A percentile compares a stretch with the other conserved stretches of the same genome.
These are phyloP conservation scores for Diceros bicornis DNA, from an alignment of 2,797 vertebrate species.

Conservation along the genomic window DNA sequence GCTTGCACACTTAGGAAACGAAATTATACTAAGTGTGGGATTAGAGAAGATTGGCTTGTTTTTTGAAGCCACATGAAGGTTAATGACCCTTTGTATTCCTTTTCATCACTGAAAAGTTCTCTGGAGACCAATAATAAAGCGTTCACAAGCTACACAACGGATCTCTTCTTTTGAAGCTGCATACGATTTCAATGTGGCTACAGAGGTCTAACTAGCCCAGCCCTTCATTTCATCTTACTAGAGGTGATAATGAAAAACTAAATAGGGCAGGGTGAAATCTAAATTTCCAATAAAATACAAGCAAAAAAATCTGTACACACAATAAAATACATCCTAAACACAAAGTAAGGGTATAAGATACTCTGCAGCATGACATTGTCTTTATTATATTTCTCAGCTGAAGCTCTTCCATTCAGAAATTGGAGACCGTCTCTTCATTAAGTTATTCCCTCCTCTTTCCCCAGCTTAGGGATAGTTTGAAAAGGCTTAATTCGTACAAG, in stretches of 20 bases:
- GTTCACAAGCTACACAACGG: not conserved
- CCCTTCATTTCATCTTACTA: constrained; percentile 42
- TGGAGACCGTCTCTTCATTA: constrained; percentile 80
- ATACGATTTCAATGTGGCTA: constrained; percentile 1
- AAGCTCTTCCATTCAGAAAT: constrained; percentile 83
- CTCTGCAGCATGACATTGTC: constrained; percentile 82
- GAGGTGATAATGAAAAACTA: constrained; percentile 36
- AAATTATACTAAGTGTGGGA: not conserved
- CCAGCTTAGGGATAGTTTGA: constrained; percentile 68
- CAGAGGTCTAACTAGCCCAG: constrained; percentile 29
- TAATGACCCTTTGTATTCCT: constrained; percentile 26
- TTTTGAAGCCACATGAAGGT: constrained; percentile 32
- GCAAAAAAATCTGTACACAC: constrained; percentile 39
- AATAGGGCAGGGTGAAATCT: constrained; percentile 35
- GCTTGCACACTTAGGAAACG: constrained; percentile 28
- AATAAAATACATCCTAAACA: constrained; percentile 76
- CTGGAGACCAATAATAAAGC: constrained; percentile 43
- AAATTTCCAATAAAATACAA: constrained; percentile 49
- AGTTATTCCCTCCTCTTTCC: constrained; percentile 65
- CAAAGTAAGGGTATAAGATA: constrained; percentile 86
- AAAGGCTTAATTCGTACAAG: constrained; percentile 81
- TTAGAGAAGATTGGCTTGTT: not conserved
- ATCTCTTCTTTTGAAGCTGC: constrained; percentile 1
- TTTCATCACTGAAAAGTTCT: constrained; percentile 54
- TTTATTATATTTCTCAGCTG: constrained; percentile 86